Evolutionary conservation across 2,797 vertebrate species (phyloP).

Genomic region (Anas bahamensis): DNA sequence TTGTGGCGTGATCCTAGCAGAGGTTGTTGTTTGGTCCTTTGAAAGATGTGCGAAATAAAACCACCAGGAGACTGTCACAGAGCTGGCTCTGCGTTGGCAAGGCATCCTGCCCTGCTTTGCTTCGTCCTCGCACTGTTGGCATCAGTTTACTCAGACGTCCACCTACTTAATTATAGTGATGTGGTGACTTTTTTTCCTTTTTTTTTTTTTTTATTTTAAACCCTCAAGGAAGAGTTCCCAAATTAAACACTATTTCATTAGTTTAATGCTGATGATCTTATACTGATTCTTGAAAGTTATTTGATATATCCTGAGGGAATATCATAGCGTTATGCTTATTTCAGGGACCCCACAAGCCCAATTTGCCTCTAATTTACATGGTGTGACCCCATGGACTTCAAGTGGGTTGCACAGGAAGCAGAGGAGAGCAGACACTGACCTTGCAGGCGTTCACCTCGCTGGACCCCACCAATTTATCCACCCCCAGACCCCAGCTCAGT

Average conservation of each 20-base stretch:
- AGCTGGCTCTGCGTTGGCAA: not conserved
- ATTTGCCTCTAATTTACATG: not conserved
- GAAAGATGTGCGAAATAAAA: not conserved
- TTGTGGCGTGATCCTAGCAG: not conserved
- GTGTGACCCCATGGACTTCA: not conserved
- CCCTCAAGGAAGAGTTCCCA: not conserved
- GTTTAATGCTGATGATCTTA: not conserved
- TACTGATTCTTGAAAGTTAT: not conserved
- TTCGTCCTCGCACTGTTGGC: not conserved
- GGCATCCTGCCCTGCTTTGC: not conserved
- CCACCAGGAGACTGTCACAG: not conserved
- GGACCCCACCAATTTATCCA: not conserved
- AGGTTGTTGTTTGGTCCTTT: not conserved
- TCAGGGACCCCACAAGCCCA: not conserved
- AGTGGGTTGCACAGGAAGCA: not conserved
- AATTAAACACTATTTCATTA: not conserved
- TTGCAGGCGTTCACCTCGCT: not conserved
- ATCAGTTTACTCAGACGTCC: not conserved
- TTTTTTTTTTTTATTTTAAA: not conserved
- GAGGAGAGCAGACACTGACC: not conserved
- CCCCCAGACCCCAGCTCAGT: not conserved
- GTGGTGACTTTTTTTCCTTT: too few relatives aligned
- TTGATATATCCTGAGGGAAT: not conserved
- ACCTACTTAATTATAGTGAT: not conserved
- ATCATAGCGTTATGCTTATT: not conserved